Evolutionary conservation across 1,140 invertebrate species (phyloP).

Genomic region (Calosoma granatense): DNA sequence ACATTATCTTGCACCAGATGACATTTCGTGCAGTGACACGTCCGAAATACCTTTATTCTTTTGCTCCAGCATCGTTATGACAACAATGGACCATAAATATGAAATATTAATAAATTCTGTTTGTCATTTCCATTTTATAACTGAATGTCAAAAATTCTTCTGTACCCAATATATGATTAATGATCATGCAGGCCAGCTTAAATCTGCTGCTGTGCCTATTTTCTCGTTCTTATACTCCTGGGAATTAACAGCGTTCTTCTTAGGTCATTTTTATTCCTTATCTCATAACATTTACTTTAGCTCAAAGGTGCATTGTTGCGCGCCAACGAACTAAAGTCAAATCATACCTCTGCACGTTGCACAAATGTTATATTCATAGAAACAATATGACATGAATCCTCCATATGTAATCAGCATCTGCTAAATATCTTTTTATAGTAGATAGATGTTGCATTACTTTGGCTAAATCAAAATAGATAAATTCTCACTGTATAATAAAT

Average conservation of each 20-base stretch:
- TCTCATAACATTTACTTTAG: no score
- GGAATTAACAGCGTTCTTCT: not conserved
- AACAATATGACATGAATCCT: not conserved
- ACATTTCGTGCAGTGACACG: no score
- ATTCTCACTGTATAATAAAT: no score
- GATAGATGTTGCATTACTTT: not conserved
- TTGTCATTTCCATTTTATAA: slow-evolving; percentile 23
- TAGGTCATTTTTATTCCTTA: not conserved
- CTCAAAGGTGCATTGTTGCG: no score
- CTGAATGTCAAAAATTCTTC: slow-evolving; percentile 31
- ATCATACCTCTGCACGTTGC: no score
- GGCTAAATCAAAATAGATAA: no score
- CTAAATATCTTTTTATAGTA: not conserved
- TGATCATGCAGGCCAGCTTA: no score
- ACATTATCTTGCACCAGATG: no score
- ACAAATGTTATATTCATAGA: no score
- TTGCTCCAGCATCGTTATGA: not conserved
- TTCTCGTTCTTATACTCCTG: not conserved
- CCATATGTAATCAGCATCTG: not conserved
- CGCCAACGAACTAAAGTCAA: no score
- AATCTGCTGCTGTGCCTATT: not conserved
- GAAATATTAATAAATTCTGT: slow-evolving; percentile 34
- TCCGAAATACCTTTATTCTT: not conserved
- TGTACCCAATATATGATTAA: slow-evolving; percentile 33
- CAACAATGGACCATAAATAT: slow-evolving; percentile 12